Evolutionary conservation across 2,113 vertebrate species (phyloP).

Genomic region (Odontesthes bonariensis): DNA sequence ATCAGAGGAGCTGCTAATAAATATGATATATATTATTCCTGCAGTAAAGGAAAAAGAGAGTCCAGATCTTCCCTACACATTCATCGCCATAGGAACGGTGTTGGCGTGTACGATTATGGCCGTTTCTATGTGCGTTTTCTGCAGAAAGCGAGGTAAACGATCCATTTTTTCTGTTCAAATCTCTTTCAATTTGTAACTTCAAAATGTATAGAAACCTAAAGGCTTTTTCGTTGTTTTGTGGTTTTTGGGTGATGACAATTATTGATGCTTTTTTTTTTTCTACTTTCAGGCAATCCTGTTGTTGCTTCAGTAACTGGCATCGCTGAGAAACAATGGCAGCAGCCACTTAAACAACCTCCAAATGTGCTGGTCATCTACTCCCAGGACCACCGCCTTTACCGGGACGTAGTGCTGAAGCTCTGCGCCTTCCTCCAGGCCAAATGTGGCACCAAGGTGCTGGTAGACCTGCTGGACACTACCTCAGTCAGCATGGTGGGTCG

Average conservation of each 20-base stretch:
- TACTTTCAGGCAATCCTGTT: conserved; percentile 14
- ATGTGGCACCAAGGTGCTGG: conserved; percentile 90
- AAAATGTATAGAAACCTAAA: neutral
- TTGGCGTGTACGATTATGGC: neutral
- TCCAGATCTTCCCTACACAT: neutral
- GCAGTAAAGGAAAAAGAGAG: neutral
- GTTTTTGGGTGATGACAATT: too few species aligned
- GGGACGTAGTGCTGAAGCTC: conserved; percentile 92
- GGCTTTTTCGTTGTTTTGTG: neutral
- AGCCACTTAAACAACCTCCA: conserved; percentile 28
- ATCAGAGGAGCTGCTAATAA: too few species aligned
- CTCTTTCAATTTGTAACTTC: neutral
- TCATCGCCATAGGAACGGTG: neutral
- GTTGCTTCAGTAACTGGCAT: neutral
- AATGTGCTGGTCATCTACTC: conserved; percentile 94
- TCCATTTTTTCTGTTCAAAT: neutral
- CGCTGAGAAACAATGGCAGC: neutral
- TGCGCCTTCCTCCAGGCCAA: conserved; percentile 89
- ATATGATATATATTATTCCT: neutral
- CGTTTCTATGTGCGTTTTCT: neutral
- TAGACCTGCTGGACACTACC: conserved; percentile 89
- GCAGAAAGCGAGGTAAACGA: conserved; percentile 43
- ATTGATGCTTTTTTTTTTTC: neutral
- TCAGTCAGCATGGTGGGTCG: conserved; percentile 86
- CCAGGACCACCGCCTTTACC: conserved; percentile 90